Conservation (phyloP, 1,140 invertebrate species). For the Zaprionus tsacasi region DNA sequence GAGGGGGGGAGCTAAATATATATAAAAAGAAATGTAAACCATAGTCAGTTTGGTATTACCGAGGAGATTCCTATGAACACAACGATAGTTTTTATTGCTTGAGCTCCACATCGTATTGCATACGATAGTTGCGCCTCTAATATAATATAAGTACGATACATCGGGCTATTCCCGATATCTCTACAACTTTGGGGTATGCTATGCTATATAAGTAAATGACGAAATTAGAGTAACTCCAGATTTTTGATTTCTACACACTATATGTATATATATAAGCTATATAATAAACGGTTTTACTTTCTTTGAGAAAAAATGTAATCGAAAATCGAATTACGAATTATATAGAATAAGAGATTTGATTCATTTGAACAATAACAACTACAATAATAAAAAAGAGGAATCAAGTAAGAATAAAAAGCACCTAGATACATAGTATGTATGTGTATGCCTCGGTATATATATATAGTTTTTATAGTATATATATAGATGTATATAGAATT, state of each 20-base stretch:
- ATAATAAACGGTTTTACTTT: conserved; percentile 74
- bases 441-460: conserved; percentile 31
- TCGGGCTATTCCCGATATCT: conserved; percentile 33
- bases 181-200: conserved; percentile 40
- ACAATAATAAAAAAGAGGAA: conserved; percentile 26
- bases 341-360: conserved; percentile 22
- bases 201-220: conserved; percentile 39
- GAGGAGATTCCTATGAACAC: conserved; percentile 44
- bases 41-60: conserved; percentile 8
- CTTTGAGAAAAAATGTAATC: conserved; percentile 69
- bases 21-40: not conserved
- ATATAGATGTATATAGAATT: conserved; percentile 43
- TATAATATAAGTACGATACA: conserved; percentile 10
- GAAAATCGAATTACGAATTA: conserved; percentile 46
- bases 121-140: conserved; percentile 28
- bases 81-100: conserved; percentile 51
- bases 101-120: conserved; percentile 29
- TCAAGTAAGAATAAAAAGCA: conserved; percentile 45
- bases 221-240: conserved; percentile 68
- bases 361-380: conserved; percentile 23
- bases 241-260: conserved; percentile 39
- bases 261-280: conserved; percentile 37
- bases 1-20: conserved; percentile 2
- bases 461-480: conserved; percentile 26
- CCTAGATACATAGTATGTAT: conserved; percentile 43